A percentile compares a stretch with the other conserved stretches of the same genome.
These are phyloP conservation scores for Protomyctophum bolini DNA, from an alignment of 2,113 vertebrate genomes.

Conservation along the genomic window DNA sequence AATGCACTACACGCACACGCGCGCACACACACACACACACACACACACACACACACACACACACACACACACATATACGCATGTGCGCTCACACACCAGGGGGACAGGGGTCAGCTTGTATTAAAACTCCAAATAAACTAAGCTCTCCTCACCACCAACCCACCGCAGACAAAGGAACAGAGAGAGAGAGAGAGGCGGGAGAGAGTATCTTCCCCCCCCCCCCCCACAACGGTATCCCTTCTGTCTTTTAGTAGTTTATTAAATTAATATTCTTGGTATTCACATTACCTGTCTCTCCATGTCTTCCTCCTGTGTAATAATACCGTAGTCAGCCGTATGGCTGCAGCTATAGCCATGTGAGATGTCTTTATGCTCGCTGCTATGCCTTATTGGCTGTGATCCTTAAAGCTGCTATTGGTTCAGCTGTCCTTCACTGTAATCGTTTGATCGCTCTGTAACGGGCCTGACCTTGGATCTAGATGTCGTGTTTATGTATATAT, in stretches of 20 bases:
- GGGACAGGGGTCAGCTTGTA: conserved; percentile 65
- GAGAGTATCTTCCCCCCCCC: not conserved
- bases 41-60: not conserved
- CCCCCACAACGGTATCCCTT: no score
- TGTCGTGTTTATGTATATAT: conserved; percentile 1
- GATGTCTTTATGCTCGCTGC: conserved; percentile 1
- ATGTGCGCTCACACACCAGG: not conserved
- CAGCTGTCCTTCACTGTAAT: not conserved
- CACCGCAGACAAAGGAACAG: conserved; percentile 51
- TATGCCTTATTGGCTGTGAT: not conserved
- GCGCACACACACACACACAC: not conserved
- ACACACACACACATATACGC: not conserved
- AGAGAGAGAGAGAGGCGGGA: not conserved
- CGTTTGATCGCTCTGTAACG: conserved; percentile 5
- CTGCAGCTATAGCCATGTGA: not conserved
- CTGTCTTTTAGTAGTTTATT: no score
- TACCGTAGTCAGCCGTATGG: no score
- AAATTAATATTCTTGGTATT: no score
- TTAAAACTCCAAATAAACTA: conserved; percentile 74
- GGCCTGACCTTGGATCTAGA: conserved; percentile 15
- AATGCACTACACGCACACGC: no score
- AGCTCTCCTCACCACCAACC: conserved; percentile 62
- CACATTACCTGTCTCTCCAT: not conserved
- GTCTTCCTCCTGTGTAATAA: not conserved
- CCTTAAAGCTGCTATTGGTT: conserved; percentile 4